Base-by-base conservation (phyloP, 2,888 invertebrate genomes). In the Cephus runcator region DNA sequence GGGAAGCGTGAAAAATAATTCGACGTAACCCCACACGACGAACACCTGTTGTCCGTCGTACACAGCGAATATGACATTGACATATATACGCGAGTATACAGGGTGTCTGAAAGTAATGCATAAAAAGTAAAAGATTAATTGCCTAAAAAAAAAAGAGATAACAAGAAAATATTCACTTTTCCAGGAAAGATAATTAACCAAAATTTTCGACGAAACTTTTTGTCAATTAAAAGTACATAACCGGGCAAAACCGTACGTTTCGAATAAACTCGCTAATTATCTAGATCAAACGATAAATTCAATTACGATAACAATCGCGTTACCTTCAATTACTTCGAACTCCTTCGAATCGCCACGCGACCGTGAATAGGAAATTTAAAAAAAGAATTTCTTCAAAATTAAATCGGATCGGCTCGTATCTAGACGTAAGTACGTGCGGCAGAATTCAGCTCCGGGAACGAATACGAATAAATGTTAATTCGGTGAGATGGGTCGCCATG, bases 401-500 rank as follows among this genome's bases (percentile, higher is more conserved):
- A 2, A 23, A 56, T 56, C 71, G 31, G 31, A 34, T 71, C 23
- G 2, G 31, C 31, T 12, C 33, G 9, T 31, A 71, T 33, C 71
- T 3, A 31, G 12, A 23, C 30, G 11, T 12, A 71, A 31, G 12
- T 31, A 34, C 71, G 71, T 71, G 15, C 71, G 31, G 71, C 31
- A 78, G 81, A 83, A 69, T 71, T 79, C 81, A 78, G 79, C 83
- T 80, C 79, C 83, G 80, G 81, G 83, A 82, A 79, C 79, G 78
- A 82, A 80, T 83, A 85, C 85, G 84, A 83, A 84, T 83, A 83
- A 86, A 86, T 85, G 84, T 85, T 85, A 87, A 88, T 88, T 87
- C 86, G 85, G 85, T 83, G 87, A 86, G 87, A 86, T 87, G 88
- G 85, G 85, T 86, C 83, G 86, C 86, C 87, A 85, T 84, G 87